Evolutionary conservation across 2,888 invertebrate genomes (phyloP).

Genomic region (Tineola bisselliella): DNA sequence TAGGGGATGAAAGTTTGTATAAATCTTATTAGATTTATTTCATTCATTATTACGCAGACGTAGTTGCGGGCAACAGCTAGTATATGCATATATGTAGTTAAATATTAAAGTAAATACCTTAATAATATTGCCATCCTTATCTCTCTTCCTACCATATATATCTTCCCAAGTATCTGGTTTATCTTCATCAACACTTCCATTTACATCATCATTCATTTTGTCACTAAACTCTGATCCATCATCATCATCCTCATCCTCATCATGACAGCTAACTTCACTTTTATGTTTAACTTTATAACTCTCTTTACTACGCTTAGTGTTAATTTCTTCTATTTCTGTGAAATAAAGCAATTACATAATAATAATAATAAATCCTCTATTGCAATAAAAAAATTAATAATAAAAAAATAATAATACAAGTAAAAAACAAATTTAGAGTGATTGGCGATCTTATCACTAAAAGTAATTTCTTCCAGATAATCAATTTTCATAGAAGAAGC

Average conservation of each 20-base stretch:
- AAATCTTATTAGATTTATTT: no score
- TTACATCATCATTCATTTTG: conserved; percentile 20
- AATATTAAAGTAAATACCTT: conserved; percentile 54
- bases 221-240: conserved; percentile 24
- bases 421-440: no score
- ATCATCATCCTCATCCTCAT: conserved; percentile 19
- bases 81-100: no score
- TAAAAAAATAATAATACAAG: no score
- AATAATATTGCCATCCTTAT: conserved; percentile 82
- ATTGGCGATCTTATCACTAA: no score
- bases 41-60: no score
- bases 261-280: not conserved
- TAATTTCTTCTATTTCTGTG: not conserved
- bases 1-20: no score
- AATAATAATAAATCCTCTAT: no score
- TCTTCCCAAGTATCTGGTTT: conserved; percentile 79
- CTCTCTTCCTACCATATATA: conserved; percentile 90
- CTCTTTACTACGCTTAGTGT: not conserved
- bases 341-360: not conserved
- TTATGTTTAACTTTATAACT: not conserved
- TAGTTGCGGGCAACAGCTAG: no score
- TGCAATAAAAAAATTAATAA: no score
- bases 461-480: no score
- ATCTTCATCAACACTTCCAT: conserved; percentile 20
- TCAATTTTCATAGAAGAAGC: no score